These are phyloP conservation scores for Hyperopisus bebe DNA, from an alignment of 2,113 vertebrate genomes.

Conservation along the genomic window DNA sequence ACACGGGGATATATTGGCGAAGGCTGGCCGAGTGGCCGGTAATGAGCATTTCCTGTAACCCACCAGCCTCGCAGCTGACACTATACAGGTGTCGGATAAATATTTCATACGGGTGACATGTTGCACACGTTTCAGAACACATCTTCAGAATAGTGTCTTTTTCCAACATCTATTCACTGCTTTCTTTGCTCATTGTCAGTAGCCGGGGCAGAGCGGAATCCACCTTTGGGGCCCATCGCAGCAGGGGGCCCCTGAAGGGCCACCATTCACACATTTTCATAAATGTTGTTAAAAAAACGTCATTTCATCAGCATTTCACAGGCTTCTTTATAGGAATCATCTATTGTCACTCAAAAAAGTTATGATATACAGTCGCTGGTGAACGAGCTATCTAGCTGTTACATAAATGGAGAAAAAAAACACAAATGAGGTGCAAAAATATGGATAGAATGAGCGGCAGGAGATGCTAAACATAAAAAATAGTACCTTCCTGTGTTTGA, in stretches of 20 bases:
- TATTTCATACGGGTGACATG: background rate
- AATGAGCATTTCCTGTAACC: background rate
- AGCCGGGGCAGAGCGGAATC: background rate
- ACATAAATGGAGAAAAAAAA: background rate
- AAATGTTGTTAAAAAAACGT: background rate
- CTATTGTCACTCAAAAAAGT: background rate
- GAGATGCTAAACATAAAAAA: background rate
- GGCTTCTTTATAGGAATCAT: background rate
- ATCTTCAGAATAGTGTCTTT: background rate
- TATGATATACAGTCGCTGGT: background rate
- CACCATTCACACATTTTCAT: background rate
- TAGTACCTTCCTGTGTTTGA: background rate
- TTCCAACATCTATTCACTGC: background rate
- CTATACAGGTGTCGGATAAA: background rate
- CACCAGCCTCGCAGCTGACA: background rate
- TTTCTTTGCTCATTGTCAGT: background rate
- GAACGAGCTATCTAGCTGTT: background rate
- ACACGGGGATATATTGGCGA: background rate
- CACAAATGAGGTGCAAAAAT: background rate
- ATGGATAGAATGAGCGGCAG: background rate
- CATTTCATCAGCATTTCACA: background rate
- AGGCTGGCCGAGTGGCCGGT: background rate
- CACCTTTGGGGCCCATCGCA: background rate
- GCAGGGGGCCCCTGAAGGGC: background rate
- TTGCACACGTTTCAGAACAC: background rate